Base-by-base conservation (phyloP, 2,797 vertebrate species). In the Sebastes itinus region DNA sequence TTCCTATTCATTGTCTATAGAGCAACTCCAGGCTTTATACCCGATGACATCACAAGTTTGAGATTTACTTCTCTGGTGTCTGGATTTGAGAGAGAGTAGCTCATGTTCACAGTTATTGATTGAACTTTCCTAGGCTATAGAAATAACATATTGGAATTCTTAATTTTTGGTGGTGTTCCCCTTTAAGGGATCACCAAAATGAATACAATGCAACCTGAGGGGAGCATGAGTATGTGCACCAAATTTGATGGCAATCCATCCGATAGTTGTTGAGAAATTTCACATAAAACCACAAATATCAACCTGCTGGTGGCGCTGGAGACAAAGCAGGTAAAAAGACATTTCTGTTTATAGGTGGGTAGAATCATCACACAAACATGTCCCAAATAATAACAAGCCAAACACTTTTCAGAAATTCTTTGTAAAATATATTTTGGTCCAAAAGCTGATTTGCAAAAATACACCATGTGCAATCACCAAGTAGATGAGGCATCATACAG, bases 391-490 rank as follows among this genome's bases (percentile, higher is more conserved):
- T 22, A 76, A 87, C 0, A 64, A 88, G 9, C 74, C 77, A 59
- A 22, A 87, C 69, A 78, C 46, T 4, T 80, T 13, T 71, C 63
- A 90, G 76, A 86, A 92, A 84, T 93, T 93, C 80, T 90, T 92
- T 89, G 88, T 90, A 95, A 96, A 95, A 95, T 94, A 95, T 92
- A 96, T 95, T 94, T 96, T 95, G 94, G 94, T 95, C 95, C 94
- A 94, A 96, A 96, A 94, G 94, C 92, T 92, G 91, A 95, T 95
- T 93, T 93, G 89, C 91, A 93, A 95, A 94, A 95, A 92, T 94
- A 93, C 92, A 95, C 88, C 91, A 92, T 88, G 92, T 92, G 91
- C 89, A 93, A 90, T 81, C 66, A 88, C 59, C 1, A 86, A 85
- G 78, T 61, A 82, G 81, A 84, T 59, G 81, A 93, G 70, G 80